phyloP scores from a whole-genome alignment of 2,888 invertebrate genomes.

The Ophonus ardosiacus region DNA sequence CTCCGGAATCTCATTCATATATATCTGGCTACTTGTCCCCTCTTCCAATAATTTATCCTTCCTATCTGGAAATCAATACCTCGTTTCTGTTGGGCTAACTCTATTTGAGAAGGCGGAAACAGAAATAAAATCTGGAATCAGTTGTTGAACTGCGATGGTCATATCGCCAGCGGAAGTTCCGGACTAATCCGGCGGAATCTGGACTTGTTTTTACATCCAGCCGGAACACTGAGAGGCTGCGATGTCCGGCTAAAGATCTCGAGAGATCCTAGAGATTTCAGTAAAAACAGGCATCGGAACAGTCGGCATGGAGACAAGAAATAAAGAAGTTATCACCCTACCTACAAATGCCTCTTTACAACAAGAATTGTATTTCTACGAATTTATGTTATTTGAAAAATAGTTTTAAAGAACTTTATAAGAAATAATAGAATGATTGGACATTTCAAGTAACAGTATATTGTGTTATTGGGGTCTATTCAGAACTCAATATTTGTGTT shows the following conservation, averaged over 20 bases:
- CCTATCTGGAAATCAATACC: background rate
- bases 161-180: slow-evolving; percentile 47
- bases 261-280: background rate
- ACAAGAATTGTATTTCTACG: background rate
- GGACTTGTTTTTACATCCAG: slow-evolving; percentile 37
- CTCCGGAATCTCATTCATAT: background rate
- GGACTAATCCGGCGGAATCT: slow-evolving; percentile 18
- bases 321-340: background rate
- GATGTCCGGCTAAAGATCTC: background rate
- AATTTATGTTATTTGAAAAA: background rate
- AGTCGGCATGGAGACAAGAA: background rate
- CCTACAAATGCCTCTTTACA: background rate
- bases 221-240: slow-evolving; percentile 5
- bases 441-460: too few relatives aligned
- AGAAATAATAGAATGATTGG: too few relatives aligned
- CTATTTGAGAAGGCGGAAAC: slow-evolving; percentile 22
- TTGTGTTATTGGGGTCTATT: too few relatives aligned
- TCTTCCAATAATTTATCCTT: background rate
- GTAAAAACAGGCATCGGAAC: background rate
- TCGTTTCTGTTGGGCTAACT: background rate
- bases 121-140: slow-evolving; percentile 42
- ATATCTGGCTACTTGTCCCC: background rate
- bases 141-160: slow-evolving; percentile 43
- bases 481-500: too few relatives aligned
- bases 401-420: too few relatives aligned